These are phyloP conservation scores for Drosophila nr. perissopoda DNA, from an alignment of 2,888 invertebrate genomes.

Conservation along the genomic window DNA sequence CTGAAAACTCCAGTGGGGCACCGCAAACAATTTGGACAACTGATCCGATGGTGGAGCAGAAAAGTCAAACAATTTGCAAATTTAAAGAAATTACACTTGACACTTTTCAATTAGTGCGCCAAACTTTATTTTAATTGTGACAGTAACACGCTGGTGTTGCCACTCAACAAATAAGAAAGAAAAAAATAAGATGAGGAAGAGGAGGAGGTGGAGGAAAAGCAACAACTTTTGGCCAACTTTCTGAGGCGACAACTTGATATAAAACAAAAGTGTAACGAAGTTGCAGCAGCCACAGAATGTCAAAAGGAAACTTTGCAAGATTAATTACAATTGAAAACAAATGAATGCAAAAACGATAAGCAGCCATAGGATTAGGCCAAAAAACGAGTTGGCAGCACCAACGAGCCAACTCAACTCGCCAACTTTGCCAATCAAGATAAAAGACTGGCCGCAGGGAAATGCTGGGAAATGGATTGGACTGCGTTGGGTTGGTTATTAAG, in stretches of 20 bases:
- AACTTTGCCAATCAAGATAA: constrained; percentile 81
- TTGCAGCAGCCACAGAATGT: constrained; percentile 76
- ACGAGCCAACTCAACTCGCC: constrained; percentile 37
- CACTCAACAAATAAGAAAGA: constrained; percentile 30
- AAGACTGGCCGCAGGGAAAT: constrained; percentile 46
- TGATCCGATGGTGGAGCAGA: constrained; percentile 46
- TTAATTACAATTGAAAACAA: constrained; percentile 82
- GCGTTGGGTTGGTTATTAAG: constrained; percentile 37
- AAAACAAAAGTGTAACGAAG: constrained; percentile 40
- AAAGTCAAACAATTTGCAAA: constrained; percentile 67
- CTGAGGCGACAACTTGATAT: constrained; percentile 54
- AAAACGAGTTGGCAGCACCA: constrained; percentile 27
- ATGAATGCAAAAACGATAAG: constrained; percentile 82
- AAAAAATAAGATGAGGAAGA: constrained; percentile 5
- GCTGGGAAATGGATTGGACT: constrained; percentile 10
- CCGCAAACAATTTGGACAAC: constrained; percentile 29
- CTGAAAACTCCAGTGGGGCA: neutral
- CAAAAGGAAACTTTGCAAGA: constrained; percentile 80
- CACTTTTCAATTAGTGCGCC: constrained; percentile 78
- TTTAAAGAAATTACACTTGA: constrained; percentile 77
- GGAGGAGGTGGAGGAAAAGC: neutral
- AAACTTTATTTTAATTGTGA: constrained; percentile 82
- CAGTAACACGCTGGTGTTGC: constrained; percentile 74
- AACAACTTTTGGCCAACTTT: constrained; percentile 65
- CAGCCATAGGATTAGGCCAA: constrained; percentile 75